Evolutionary conservation across 2,113 vertebrate species (phyloP).

Genomic region (Melanerpes aurifrons): DNA sequence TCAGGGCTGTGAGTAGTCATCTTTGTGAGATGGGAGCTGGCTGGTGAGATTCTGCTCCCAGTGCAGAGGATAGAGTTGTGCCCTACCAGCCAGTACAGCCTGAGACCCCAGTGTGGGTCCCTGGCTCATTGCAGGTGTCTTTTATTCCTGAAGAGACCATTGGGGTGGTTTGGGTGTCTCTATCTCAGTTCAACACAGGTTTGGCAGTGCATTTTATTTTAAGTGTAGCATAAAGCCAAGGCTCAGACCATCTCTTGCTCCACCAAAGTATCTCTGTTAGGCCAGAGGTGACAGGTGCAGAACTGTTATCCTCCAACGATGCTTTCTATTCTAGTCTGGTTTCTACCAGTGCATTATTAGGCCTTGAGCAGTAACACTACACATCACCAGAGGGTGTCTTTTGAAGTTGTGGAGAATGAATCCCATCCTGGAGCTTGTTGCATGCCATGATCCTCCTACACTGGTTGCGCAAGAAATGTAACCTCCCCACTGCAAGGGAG

Average conservation of each 20-base stretch:
- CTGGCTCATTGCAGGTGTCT: not conserved
- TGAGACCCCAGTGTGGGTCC: fast-evolving
- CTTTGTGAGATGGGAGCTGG: not conserved
- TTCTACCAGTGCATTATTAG: not conserved
- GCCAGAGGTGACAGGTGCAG: not conserved
- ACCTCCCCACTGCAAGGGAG: not conserved
- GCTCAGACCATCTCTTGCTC: not conserved
- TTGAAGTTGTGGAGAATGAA: not conserved
- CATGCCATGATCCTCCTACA: fast-evolving
- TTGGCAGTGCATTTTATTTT: not conserved
- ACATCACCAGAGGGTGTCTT: not conserved
- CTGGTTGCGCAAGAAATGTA: not conserved
- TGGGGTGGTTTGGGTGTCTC: too few relatives aligned
- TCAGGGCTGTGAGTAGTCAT: fast-evolving
- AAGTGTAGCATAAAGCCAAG: not conserved
- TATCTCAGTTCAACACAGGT: not conserved
- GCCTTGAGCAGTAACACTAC: not conserved
- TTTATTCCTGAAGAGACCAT: not conserved
- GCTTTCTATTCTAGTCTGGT: not conserved
- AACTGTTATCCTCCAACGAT: not conserved
- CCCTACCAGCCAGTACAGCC: not conserved
- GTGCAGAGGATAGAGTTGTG: fast-evolving
- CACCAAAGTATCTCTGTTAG: not conserved
- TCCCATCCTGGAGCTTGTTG: not conserved
- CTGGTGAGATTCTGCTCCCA: not conserved